Evolutionary conservation across 2,113 vertebrate species (phyloP), one percentile per base, ranked within the genome.

Genomic region (Paralichthys olivaceus): DNA sequence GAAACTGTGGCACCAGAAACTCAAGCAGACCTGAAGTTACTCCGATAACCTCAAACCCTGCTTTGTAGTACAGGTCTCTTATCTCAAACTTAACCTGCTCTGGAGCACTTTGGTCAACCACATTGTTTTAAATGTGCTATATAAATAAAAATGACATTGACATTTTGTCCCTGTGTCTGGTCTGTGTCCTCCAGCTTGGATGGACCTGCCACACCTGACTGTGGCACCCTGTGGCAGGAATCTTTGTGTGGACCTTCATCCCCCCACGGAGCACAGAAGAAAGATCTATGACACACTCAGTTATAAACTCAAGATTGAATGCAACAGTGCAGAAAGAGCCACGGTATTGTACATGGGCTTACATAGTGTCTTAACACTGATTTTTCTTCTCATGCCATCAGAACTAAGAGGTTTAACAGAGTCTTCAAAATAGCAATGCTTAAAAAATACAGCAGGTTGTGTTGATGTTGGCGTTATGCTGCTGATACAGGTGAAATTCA

Each of bases 171-270:
- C 23, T 57, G 55, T n/a, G 20, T 40, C 32, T 54, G 0, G 20
- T 61, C 32, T 54, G 0, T 68, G 2, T 62, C 6, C 23, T 28
- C 0, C 74, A 92, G 91, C 69, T 22, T 1, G 70, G 1, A 64
- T 92, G 80, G 80, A 79, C 28, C 76, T 40, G 19, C 91, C 91
- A 0, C 23, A 49, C 45, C 63, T 92, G 45, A 76, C 13, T 0
- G 68, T 90, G 23, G 17, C 22, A 0, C 3, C 66, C 34, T 82
- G 84, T 59, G 54, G 3, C 5, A 14, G 4, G 6, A 2, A 55
- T 3, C 20, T 92, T 55, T 88, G 83, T 15, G 84, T 90, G 64
- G 72, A 80, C 17, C 67, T 90, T 4, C 43, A 37, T 12, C 82
- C 90, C 9, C 81, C 67, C 0, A 0, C 43, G 40, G 62, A 64